Percentiles rank a stretch among this genome's conserved stretches.
phyloP scores from a whole-genome alignment of 2,113 vertebrate genomes.

The Enhydra lutris region DNA sequence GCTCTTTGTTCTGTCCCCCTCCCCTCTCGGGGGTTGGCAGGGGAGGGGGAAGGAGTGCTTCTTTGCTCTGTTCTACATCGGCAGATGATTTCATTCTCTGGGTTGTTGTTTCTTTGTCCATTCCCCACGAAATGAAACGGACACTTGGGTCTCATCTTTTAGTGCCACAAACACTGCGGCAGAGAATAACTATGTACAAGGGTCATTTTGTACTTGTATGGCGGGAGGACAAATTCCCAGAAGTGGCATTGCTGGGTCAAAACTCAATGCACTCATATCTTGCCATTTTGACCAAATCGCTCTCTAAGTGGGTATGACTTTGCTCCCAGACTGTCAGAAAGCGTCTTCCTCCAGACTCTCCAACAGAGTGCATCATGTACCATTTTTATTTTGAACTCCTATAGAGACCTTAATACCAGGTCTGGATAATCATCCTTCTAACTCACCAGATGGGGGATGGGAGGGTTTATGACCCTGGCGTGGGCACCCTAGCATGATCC shows the following conservation, averaged over 20 bases:
- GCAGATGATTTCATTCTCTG: not conserved
- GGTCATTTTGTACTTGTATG: not conserved
- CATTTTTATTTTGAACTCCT: not conserved
- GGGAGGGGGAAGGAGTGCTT: not conserved
- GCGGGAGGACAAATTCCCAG: not conserved
- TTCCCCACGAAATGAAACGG: not conserved
- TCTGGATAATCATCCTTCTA: not conserved
- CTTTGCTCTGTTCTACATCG: accelerated
- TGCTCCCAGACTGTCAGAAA: too few relatives aligned
- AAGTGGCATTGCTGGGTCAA: not conserved
- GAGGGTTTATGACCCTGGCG: not conserved
- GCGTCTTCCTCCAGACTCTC: not conserved
- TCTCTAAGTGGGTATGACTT: not conserved
- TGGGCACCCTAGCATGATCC: not conserved
- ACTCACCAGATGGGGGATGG: not conserved
- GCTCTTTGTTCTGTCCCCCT: not conserved
- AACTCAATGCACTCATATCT: not conserved
- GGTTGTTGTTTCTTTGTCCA: too few relatives aligned
- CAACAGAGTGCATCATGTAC: not conserved
- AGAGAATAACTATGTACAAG: not conserved
- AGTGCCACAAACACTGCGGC: not conserved
- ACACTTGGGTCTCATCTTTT: not conserved
- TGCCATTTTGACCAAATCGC: not conserved
- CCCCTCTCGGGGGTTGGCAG: too few relatives aligned
- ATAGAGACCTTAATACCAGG: not conserved